Evolutionary conservation across 2,113 vertebrate genomes (phyloP).

Genomic region (Nicator chloris): DNA sequence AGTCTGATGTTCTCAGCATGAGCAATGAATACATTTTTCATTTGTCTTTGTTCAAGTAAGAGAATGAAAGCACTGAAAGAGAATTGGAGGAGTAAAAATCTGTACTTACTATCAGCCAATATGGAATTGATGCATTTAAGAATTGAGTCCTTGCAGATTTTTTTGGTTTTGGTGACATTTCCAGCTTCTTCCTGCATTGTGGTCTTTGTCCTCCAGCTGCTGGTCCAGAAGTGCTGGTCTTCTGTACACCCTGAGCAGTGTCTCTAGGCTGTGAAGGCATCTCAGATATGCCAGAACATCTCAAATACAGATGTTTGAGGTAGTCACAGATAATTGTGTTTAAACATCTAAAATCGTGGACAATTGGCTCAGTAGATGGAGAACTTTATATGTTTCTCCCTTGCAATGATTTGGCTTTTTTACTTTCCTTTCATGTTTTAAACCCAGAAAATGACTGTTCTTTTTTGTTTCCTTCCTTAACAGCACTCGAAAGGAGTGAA

Average conservation of each 20-base stretch:
- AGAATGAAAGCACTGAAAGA: neutral
- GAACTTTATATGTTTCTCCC: neutral
- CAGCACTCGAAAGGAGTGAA: slow-evolving; percentile 82
- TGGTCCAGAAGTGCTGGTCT: neutral
- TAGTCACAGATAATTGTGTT: neutral
- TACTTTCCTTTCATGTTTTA: neutral
- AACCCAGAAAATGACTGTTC: neutral
- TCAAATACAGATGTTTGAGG: neutral
- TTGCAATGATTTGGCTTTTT: neutral
- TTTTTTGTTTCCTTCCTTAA: slow-evolving; percentile 51
- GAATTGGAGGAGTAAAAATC: neutral
- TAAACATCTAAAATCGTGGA: neutral
- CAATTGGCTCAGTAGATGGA: neutral
- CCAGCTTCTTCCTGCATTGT: accelerated
- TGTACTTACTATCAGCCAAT: neutral
- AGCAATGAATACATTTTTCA: neutral
- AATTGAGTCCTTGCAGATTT: neutral
- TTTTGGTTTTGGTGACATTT: neutral
- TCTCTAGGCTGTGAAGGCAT: neutral
- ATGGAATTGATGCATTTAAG: neutral
- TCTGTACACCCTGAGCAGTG: neutral
- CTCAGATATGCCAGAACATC: neutral
- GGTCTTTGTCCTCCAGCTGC: neutral
- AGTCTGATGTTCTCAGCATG: neutral
- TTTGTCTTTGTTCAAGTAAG: neutral